Evolutionary conservation across 92 coral and sea anemone genomes (phyloP), one percentile per base, ranked within the genome.

Genomic region (Ricordea florida): DNA sequence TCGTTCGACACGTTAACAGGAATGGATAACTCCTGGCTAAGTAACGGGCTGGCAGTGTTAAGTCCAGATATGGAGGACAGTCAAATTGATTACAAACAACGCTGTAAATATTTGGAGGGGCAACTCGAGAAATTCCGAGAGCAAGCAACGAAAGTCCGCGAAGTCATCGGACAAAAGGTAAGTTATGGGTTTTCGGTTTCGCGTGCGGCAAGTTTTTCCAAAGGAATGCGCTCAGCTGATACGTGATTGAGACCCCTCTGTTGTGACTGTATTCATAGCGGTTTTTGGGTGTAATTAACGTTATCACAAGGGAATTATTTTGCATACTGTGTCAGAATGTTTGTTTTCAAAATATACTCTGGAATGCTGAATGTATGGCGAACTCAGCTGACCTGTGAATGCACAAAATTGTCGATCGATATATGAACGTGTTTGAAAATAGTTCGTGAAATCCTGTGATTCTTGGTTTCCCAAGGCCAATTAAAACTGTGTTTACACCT

Each of bases 151-250:
- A 91, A 79, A 79, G 93, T 91, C 24, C 90, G 97, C 31, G 93
- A 91, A 78, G 93, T 82, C 61, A 82, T 91, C 20, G 81, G 86
- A 21, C 93, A 82, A 34, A 87, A 91, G 92, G 97, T 91, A 75
- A 51, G 67, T n/a, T 38, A 60, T 53, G 76, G 27, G 30, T 31
- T 47, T 40, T 71, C 11, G 11, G 32, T 60, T 37, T 32, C 22
- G 33, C 33, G 5, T 13, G 38, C 11, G 59, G 49, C 22, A 28
- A 45, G 25, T 41, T 25, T 44, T 10, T 55, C 16, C 8, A 47
- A n/a, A n/a, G n/a, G n/a, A n/a, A n/a, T n/a, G n/a, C n/a, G n/a
- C n/a, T n/a, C n/a, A n/a, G n/a, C n/a, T n/a, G n/a, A n/a, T n/a
- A n/a, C n/a, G n/a, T n/a, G n/a, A n/a, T n/a, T n/a, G n/a, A n/a